These are phyloP conservation scores for Rhizoglyphus robini DNA, from an alignment of 1,140 invertebrate species.

Conservation along the genomic window DNA sequence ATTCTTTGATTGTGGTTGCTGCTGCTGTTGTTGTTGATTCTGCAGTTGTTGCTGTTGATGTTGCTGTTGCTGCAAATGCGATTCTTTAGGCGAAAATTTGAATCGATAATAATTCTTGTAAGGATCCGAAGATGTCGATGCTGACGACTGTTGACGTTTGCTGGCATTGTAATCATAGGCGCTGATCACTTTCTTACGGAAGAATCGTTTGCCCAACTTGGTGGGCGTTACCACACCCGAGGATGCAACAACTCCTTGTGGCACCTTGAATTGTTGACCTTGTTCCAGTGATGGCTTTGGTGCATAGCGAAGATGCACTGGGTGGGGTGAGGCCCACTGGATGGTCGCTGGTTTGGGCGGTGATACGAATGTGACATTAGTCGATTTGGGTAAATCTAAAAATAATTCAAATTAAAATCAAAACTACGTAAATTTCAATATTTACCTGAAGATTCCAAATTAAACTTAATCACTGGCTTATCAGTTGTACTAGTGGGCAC, in stretches of 20 bases:
- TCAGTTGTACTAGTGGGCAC: background rate
- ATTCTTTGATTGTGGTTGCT: background rate
- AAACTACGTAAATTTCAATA: background rate
- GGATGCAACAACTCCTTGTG: too few species aligned
- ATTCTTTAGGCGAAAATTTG: conserved; percentile 6
- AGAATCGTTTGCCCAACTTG: background rate
- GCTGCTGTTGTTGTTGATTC: too few species aligned
- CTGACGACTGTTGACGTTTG: background rate
- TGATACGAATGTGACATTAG: too few species aligned
- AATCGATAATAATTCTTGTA: background rate
- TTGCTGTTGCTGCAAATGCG: background rate
- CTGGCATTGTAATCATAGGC: background rate
- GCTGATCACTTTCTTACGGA: background rate
- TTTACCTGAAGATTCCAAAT: background rate
- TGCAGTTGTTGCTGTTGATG: background rate
- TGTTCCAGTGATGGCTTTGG: too few species aligned
- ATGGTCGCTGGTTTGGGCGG: too few species aligned
- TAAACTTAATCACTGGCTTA: background rate
- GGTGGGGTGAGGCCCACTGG: too few species aligned
- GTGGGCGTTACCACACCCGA: background rate
- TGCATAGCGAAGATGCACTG: too few species aligned
- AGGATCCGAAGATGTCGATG: background rate
- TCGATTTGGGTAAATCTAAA: background rate
- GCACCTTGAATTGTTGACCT: too few species aligned
- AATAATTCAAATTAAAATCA: background rate